Evolutionary conservation across 23 tunicate genomes (phyloP), one percentile per base, ranked within the genome.

Genomic region (Trididemnum nubilum): DNA sequence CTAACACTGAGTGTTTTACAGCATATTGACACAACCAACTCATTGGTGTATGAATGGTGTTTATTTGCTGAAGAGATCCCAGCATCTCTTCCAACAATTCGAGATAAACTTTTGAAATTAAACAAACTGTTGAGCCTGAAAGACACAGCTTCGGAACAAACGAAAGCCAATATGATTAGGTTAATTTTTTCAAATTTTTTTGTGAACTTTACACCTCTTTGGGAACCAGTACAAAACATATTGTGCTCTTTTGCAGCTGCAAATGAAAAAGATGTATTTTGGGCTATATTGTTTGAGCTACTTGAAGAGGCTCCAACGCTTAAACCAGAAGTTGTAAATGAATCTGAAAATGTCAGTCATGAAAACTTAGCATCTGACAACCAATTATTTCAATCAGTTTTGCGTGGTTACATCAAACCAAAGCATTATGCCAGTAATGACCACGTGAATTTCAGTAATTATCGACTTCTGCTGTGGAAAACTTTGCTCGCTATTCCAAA

Each of bases 211-310:
- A 34, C 89, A 2, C 35, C 84, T 5, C 64, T 83, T 24, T 88
- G 94, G 94, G 59, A 64, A 0, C 86, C 75, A 9, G 75, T 85
- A 21, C 94, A 85, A 39, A 80, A 84, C 15, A 54, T 79, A 1
- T 34, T 93, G 28, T 37, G 81, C 50, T 73, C 93, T 29, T 66
- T 72, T 58, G 71, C 91, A 0, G 40, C 81, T 29, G 59, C 51
- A 9, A 64, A 77, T 32, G 44, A 37, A 58, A 57, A 75, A 1
- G 85, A 83, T 72, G 50, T 24, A 1, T 81, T 87, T 71, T 93
- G 98, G 98, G 30, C 1, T 21, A 4, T 93, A 3, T 74, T 93
- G 34, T 80, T 88, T 66, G 80, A 93, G 32, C 34, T 80, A 35
- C 61, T 87, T 72, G 57, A 79, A 35, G 81, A 26, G 64, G 81